phyloP scores from a whole-genome alignment of 2,888 invertebrate genomes.

The Ophion costatus region DNA sequence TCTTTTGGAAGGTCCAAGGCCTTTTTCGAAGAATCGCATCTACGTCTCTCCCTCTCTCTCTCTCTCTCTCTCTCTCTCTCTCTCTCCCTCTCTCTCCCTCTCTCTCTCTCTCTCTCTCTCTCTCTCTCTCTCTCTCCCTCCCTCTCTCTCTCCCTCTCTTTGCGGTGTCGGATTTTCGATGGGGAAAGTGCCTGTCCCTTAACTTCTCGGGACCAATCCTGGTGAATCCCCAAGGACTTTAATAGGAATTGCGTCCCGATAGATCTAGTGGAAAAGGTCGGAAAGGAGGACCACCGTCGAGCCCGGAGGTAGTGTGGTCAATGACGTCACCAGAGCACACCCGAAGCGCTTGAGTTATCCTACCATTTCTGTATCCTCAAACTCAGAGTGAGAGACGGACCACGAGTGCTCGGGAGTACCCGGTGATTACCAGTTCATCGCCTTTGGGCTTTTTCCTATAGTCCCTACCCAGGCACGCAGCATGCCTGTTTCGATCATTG shows the following conservation, averaged over 20 bases:
- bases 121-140: too few species aligned
- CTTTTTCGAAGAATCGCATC: slow-evolving; percentile 63
- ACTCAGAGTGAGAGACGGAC: slow-evolving; percentile 35
- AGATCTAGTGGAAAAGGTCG: slow-evolving; percentile 26
- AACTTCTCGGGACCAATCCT: slow-evolving; percentile 76
- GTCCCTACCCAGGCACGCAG: slow-evolving; percentile 24
- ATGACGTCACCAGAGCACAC: slow-evolving; percentile 34
- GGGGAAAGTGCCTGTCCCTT: slow-evolving; percentile 75
- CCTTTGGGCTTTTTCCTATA: slow-evolving; percentile 54
- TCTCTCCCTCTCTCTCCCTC: neutral
- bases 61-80: neutral
- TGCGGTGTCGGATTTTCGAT: slow-evolving; percentile 72
- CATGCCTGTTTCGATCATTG: slow-evolving; percentile 35
- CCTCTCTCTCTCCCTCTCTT: neutral
- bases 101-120: too few species aligned
- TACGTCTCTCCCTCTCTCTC: slow-evolving; percentile 46
- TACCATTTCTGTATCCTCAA: slow-evolving; percentile 69
- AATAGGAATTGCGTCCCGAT: slow-evolving; percentile 76
- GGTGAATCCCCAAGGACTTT: slow-evolving; percentile 76
- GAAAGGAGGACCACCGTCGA: slow-evolving; percentile 18
- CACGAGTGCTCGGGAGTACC: slow-evolving; percentile 63
- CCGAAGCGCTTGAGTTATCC: slow-evolving; percentile 65
- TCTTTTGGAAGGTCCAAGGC: slow-evolving; percentile 58
- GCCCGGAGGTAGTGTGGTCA: slow-evolving; percentile 9
- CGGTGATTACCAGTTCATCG: slow-evolving; percentile 73